Conservation (phyloP, 2,888 invertebrate genomes). For the Cataglyphis cursor region DNA sequence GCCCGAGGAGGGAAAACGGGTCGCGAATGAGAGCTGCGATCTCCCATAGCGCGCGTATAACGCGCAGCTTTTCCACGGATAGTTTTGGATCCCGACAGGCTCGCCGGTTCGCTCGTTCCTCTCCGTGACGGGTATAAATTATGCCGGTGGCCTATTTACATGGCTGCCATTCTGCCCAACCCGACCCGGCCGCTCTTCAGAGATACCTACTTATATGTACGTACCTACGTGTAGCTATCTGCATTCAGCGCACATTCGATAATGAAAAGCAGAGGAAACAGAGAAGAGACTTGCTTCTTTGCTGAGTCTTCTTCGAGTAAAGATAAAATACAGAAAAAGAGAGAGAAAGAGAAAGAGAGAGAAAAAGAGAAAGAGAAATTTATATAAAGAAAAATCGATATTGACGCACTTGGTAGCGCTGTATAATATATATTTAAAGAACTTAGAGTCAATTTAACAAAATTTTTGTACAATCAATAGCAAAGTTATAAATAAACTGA, state of each 20-base stretch:
- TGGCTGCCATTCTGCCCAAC: constrained; percentile 76
- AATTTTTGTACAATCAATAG: constrained; percentile 3
- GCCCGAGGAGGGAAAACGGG: constrained; percentile 18
- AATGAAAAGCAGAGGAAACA: constrained; percentile 49
- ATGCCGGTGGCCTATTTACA: constrained; percentile 84
- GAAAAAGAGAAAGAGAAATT: background rate
- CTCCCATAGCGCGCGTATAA: constrained; percentile 72
- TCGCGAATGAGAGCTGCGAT: constrained; percentile 56
- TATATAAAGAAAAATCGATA: background rate
- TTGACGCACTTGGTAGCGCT: background rate
- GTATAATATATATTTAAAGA: background rate
- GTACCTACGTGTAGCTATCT: constrained; percentile 68
- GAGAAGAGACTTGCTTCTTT: constrained; percentile 24
- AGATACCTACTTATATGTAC: constrained; percentile 72
- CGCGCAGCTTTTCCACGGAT: constrained; percentile 71
- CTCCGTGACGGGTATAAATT: constrained; percentile 83
- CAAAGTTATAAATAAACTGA: constrained; percentile 3
- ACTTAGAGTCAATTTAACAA: background rate
- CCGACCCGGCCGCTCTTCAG: constrained; percentile 73
- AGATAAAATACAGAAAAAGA: constrained; percentile 7
- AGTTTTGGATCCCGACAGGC: constrained; percentile 75
- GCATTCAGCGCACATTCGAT: constrained; percentile 74
- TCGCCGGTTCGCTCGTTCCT: constrained; percentile 69
- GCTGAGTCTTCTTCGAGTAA: constrained; percentile 1
- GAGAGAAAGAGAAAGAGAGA: constrained; percentile 14